Conservation (phyloP, 2,888 invertebrate genomes). For the Conchocele bisecta region DNA sequence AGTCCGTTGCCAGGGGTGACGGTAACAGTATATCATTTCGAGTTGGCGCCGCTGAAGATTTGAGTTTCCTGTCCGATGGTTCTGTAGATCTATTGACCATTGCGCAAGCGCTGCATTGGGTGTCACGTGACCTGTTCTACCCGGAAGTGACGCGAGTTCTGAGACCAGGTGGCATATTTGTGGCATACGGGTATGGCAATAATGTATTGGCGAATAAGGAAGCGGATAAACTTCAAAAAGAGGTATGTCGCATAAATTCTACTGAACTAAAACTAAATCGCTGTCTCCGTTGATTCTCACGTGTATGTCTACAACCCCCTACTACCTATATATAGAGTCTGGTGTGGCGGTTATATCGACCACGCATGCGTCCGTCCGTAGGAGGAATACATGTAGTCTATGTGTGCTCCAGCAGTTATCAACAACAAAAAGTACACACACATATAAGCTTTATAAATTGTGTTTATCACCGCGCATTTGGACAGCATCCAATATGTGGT, state of each 20-base stretch:
- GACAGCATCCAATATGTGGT: too few species aligned
- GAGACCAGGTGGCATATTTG: conserved; percentile 82
- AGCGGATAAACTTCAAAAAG: conserved; percentile 41
- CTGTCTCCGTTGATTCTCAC: too few species aligned
- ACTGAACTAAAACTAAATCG: too few species aligned
- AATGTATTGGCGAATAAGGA: conserved; percentile 52
- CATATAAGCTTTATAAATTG: too few species aligned
- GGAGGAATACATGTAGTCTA: too few species aligned
- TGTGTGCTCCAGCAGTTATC: too few species aligned
- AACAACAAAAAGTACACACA: too few species aligned
- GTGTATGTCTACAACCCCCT: too few species aligned
- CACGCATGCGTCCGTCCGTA: too few species aligned
- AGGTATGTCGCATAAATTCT: conserved; percentile 45
- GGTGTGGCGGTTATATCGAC: too few species aligned
- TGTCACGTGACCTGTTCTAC: conserved; percentile 83
- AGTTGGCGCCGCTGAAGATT: conserved; percentile 81
- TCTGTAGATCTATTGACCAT: conserved; percentile 82
- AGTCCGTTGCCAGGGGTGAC: conserved; percentile 48
- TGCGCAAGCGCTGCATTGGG: conserved; percentile 84
- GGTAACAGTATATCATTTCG: conserved; percentile 71
- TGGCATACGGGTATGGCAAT: conserved; percentile 73
- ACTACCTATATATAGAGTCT: too few species aligned
- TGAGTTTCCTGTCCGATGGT: conserved; percentile 70
- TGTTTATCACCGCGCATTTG: too few species aligned
- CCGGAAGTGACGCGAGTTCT: conserved; percentile 82